Evolutionary conservation across 1,140 invertebrate species (phyloP).

Genomic region (Watersipora subatra): DNA sequence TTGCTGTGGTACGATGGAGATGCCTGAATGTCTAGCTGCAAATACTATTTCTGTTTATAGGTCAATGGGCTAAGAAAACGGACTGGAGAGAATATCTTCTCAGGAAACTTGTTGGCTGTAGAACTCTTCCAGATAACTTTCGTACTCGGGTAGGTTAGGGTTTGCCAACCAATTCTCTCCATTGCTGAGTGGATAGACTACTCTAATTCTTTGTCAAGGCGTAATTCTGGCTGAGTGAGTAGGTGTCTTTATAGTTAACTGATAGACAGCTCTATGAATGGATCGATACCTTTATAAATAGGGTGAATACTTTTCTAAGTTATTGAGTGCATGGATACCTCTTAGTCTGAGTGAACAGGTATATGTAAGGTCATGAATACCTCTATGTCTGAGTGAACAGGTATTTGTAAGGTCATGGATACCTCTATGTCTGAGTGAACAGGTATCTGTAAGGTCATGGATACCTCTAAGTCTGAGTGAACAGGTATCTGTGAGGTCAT

Average conservation of each 20-base stretch:
- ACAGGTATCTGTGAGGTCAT: too few relatives aligned
- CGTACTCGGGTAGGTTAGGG: constrained; percentile 63
- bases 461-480: too few relatives aligned
- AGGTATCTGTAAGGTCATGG: too few relatives aligned
- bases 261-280: background rate
- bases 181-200: background rate
- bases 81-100: constrained; percentile 93
- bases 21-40: background rate
- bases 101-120: constrained; percentile 73
- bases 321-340: too few relatives aligned
- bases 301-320: background rate
- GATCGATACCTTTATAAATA: background rate
- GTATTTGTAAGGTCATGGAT: too few relatives aligned
- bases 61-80: constrained; percentile 67
- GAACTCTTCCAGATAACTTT: constrained; percentile 81
- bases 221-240: too few relatives aligned
- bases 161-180: too few relatives aligned
- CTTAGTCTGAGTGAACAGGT: too few relatives aligned
- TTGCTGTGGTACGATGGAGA: background rate
- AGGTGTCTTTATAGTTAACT: background rate
- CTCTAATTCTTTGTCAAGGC: background rate
- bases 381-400: too few relatives aligned
- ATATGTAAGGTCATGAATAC: too few relatives aligned
- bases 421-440: too few relatives aligned
- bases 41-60: constrained; percentile 16